Conservation (phyloP, 2,888 invertebrate species). For the Xylota sylvarum region DNA sequence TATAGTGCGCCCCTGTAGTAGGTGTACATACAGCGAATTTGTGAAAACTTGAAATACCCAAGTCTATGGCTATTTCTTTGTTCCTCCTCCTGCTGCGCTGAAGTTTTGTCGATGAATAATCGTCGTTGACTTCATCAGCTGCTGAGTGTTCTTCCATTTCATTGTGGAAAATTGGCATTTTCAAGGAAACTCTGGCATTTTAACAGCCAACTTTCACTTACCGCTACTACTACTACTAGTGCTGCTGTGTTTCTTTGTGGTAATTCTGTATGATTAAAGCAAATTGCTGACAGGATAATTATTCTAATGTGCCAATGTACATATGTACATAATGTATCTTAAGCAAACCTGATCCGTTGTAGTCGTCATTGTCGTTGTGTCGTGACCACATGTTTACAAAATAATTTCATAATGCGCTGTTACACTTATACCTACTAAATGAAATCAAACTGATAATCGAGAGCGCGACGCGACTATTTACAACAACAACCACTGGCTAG, state of each 20-base stretch:
- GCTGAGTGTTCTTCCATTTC: neutral
- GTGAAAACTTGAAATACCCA: neutral
- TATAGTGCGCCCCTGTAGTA: neutral
- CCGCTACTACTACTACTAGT: neutral
- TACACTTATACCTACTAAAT: constrained; percentile 17
- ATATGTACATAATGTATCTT: constrained; percentile 30
- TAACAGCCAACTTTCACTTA: constrained; percentile 63
- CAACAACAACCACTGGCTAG: constrained; percentile 7
- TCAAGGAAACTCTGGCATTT: constrained; percentile 64
- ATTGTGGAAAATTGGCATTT: constrained; percentile 46
- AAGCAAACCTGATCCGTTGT: constrained; percentile 37
- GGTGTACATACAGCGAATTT: neutral
- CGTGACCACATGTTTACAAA: constrained; percentile 44
- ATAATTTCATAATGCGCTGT: constrained; percentile 41
- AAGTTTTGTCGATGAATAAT: constrained; percentile 46
- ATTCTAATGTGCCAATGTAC: constrained; percentile 53
- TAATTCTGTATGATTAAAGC: constrained; percentile 46
- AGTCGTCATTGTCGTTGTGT: neutral
- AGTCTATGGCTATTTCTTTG: constrained; percentile 57
- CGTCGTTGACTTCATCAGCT: constrained; percentile 44
- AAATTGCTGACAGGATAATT: constrained; percentile 63
- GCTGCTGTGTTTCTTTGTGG: constrained; percentile 20
- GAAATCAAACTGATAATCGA: constrained; percentile 45
- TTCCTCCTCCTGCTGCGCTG: constrained; percentile 29
- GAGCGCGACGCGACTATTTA: constrained; percentile 8